phyloP scores from a whole-genome alignment of 2,797 vertebrate genomes.

The Euphonia xanthogaster region DNA sequence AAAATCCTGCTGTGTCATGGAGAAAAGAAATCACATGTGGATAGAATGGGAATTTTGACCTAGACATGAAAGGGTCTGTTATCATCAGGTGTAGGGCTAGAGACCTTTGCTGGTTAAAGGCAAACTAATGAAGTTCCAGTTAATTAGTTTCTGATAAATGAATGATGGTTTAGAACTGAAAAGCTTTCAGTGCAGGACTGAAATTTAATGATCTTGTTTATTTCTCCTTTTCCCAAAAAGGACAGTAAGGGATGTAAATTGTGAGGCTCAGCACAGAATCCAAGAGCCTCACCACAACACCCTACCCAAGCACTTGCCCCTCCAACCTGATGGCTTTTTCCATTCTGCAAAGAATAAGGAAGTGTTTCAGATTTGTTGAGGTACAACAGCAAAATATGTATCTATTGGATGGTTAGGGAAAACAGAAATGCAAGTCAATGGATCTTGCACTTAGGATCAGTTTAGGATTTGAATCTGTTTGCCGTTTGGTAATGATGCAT shows the following conservation, averaged over 20 bases:
- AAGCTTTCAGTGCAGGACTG: background rate
- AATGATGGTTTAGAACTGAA: background rate
- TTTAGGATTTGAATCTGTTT: background rate
- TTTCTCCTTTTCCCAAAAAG: background rate
- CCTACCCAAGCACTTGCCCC: background rate
- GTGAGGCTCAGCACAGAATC: background rate
- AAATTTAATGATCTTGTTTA: background rate
- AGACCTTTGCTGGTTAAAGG: background rate
- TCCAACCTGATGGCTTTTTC: background rate
- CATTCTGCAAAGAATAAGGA: background rate
- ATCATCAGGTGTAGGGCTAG: background rate
- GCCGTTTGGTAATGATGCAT: background rate
- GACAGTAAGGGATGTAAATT: background rate
- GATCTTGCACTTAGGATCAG: background rate
- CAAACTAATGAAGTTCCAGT: background rate
- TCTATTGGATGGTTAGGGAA: background rate
- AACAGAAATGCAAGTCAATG: background rate
- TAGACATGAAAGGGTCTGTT: background rate
- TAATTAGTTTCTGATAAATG: background rate
- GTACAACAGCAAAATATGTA: background rate
- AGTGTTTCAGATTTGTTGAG: background rate
- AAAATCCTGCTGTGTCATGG: background rate
- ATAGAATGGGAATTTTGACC: background rate
- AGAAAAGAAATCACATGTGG: background rate
- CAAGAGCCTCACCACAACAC: background rate